Evolutionary conservation across 64 coral and sea anemone genomes (phyloP), one percentile per base, ranked within the genome.

Genomic region (Montipora sp.): DNA sequence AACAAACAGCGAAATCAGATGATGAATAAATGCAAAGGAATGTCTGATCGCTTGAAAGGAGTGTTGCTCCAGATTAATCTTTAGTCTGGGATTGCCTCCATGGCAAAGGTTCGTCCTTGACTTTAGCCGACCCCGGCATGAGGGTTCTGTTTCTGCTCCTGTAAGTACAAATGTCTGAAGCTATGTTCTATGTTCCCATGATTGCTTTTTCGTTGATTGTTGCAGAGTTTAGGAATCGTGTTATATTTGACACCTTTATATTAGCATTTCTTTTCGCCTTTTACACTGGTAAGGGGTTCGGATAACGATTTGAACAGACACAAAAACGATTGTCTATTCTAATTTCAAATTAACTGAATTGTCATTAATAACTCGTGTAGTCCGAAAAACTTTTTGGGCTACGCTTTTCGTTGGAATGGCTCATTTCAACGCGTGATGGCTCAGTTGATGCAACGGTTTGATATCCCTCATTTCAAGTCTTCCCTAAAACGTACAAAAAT

Each of bases 1-100:
- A 85, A 85, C 65, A 85, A 85, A 71, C 18, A 85, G 5, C 4
- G 45, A 51, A 72, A 7, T 83, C 3, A 22, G 46, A 66, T 21
- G 65, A 85, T 85, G 82, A 85, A 85, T 85, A 85, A 85, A 85
- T 85, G 65, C n/a, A 85, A 19, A 71, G 82, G 82, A 71, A 85
- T 85, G 82, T 72, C 63, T 85, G 82, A 71, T 11, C 0, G 46
- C 71, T 21, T 85, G 68, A 71, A 85, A 14, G 8, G 16, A 67
- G 46, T 71, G 44, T n/a, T 8, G 65, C 19, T 8, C 67, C 47
- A 4, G 2, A 13, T 70, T 51, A n/a, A 44, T 5, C 43, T 23
- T 85, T 85, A 71, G 65, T 85, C 82, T 48, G 82, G 47, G 68
- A 71, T 85, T 50, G 46, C 82, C 82, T 72, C 5, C 59, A 85